These are phyloP conservation scores for Calycopis cecrops DNA, from an alignment of 1,140 invertebrate species.

Conservation along the genomic window DNA sequence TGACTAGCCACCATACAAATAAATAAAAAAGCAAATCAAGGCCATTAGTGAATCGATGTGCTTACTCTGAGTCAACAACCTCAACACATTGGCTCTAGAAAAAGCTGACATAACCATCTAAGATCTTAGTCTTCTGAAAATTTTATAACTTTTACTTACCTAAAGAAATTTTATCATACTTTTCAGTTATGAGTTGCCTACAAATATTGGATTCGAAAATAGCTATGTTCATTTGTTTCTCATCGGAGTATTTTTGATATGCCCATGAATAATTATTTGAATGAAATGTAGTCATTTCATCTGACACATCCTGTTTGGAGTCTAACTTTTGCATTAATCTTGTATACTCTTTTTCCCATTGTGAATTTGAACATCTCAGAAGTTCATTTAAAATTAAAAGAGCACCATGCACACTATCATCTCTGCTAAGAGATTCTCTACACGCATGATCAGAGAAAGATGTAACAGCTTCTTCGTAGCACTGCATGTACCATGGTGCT, in stretches of 20 bases:
- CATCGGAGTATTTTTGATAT: slow-evolving; percentile 79
- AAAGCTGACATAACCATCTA: too few relatives aligned
- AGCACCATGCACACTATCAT: slow-evolving; percentile 95
- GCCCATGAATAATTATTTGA: slow-evolving; percentile 74
- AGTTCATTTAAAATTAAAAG: slow-evolving; percentile 96
- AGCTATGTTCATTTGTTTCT: slow-evolving; percentile 53
- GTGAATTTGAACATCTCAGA: slow-evolving; percentile 91
- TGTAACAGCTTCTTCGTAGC: slow-evolving; percentile 90
- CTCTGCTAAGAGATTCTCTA: slow-evolving; percentile 85
- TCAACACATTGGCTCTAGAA: too few relatives aligned
- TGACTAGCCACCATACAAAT: too few relatives aligned
- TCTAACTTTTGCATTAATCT: slow-evolving; percentile 77
- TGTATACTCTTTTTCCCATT: slow-evolving; percentile 90
- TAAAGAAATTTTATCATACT: slow-evolving; percentile 89
- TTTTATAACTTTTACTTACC: slow-evolving; percentile 37
- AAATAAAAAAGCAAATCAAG: too few relatives aligned
- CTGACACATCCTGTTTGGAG: slow-evolving; percentile 62
- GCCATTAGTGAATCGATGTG: too few relatives aligned
- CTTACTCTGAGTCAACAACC: too few relatives aligned
- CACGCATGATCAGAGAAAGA: slow-evolving; percentile 83
- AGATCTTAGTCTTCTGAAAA: too few relatives aligned
- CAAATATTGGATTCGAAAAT: slow-evolving; percentile 91
- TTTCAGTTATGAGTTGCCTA: slow-evolving; percentile 87
- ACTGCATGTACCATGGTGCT: slow-evolving; percentile 92
- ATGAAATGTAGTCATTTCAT: slow-evolving; percentile 76